These are phyloP conservation scores for Microchirus variegatus DNA, from an alignment of 2,797 vertebrate species.

Conservation along the genomic window DNA sequence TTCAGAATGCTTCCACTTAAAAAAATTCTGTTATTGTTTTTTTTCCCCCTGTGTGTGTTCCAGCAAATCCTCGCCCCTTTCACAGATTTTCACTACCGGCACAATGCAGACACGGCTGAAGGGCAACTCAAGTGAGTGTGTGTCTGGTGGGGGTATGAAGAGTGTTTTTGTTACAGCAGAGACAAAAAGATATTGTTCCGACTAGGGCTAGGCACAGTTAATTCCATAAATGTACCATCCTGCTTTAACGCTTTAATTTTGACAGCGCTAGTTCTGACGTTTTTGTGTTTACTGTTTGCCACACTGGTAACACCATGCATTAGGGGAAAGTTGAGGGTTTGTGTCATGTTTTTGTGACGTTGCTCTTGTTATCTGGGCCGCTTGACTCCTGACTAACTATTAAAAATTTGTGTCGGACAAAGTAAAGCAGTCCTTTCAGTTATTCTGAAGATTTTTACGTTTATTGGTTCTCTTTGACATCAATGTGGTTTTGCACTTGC, in stretches of 20 bases:
- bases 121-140: slow-evolving; percentile 97
- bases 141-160: slow-evolving; percentile 30
- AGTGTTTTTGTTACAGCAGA: slow-evolving; percentile 22
- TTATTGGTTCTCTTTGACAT: slow-evolving; percentile 12
- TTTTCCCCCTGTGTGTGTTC: slow-evolving; percentile 58
- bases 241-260: too few relatives aligned
- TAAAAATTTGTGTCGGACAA: slow-evolving; percentile 21
- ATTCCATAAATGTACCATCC: too few relatives aligned
- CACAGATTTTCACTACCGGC: slow-evolving; percentile 99
- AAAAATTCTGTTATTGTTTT: slow-evolving; percentile 2
- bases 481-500: background rate
- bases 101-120: slow-evolving; percentile 96
- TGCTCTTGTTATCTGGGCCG: slow-evolving; percentile 36
- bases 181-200: slow-evolving; percentile 50
- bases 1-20: background rate
- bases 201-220: too few relatives aligned
- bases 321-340: slow-evolving; percentile 33
- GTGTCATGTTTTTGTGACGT: slow-evolving; percentile 47
- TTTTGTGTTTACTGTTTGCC: slow-evolving; percentile 51
- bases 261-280: too few relatives aligned
- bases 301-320: slow-evolving; percentile 31
- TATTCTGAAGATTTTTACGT: slow-evolving; percentile 27
- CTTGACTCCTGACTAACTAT: slow-evolving; percentile 37
- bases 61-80: slow-evolving; percentile 99
- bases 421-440: slow-evolving; percentile 12